Percentiles rank a stretch among this genome's conserved stretches.
phyloP scores from a whole-genome alignment of 2,888 invertebrate species.

The Caenorhabditis wallacei region DNA sequence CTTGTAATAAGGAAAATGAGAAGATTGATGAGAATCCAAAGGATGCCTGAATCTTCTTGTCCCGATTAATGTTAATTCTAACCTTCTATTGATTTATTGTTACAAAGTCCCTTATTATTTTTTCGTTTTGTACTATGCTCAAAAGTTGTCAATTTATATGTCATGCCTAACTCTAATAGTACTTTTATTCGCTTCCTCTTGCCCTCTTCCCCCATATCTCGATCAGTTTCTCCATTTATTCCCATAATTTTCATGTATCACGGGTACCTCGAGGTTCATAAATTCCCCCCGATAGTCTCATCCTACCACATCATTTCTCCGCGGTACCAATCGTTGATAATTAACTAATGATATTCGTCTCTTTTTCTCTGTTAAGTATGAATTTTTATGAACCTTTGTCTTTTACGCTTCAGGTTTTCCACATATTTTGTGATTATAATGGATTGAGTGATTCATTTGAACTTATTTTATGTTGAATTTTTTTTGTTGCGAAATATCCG shows the following conservation, averaged over 20 bases:
- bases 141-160: slow-evolving; percentile 54
- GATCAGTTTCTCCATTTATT: background rate
- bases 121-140: slow-evolving; percentile 42
- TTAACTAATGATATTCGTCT: slow-evolving; percentile 54
- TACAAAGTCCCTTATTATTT: background rate
- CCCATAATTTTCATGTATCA: slow-evolving; percentile 37
- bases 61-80: slow-evolving; percentile 38
- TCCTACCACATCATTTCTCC: slow-evolving; percentile 17
- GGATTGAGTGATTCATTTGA: no score
- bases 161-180: slow-evolving; percentile 52
- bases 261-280: slow-evolving; percentile 49
- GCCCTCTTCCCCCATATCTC: background rate
- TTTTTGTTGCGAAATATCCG: no score
- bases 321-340: slow-evolving; percentile 42
- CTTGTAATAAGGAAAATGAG: slow-evolving; percentile 1
- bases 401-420: background rate
- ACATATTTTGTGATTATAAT: no score
- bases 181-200: slow-evolving; percentile 49
- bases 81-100: slow-evolving; percentile 28
- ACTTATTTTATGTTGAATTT: no score
- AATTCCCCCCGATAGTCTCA: slow-evolving; percentile 14
- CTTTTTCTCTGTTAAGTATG: slow-evolving; percentile 56
- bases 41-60: slow-evolving; percentile 9
- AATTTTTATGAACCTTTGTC: slow-evolving; percentile 47
- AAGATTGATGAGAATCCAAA: slow-evolving; percentile 7